phyloP scores from a whole-genome alignment of 1,140 invertebrate species.

The Phenacoccus solenopsis region DNA sequence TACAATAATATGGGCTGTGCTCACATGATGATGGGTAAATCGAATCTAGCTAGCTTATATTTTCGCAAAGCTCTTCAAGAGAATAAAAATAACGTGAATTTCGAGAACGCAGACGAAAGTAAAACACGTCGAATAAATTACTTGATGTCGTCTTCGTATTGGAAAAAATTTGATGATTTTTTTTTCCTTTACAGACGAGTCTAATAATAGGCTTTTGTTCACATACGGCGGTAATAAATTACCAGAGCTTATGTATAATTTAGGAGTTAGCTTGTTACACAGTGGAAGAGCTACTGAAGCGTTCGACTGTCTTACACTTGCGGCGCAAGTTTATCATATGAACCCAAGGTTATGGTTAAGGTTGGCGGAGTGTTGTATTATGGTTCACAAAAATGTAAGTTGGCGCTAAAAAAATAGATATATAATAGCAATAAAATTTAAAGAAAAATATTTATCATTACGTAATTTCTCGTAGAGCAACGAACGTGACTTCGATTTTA shows the following conservation, averaged over 20 bases:
- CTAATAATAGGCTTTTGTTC: background rate
- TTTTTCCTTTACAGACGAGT: background rate
- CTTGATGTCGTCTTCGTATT: background rate
- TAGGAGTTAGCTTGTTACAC: constrained; percentile 74
- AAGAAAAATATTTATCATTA: constrained; percentile 21
- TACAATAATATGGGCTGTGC: constrained; percentile 85
- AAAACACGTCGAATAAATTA: background rate
- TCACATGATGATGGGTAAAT: constrained; percentile 74
- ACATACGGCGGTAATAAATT: constrained; percentile 46
- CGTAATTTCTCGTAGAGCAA: constrained; percentile 42
- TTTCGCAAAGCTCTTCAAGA: constrained; percentile 71
- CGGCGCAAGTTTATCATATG: constrained; percentile 68
- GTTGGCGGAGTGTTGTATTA: constrained; percentile 83
- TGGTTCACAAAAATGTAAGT: constrained; percentile 50
- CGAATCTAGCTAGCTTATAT: constrained; percentile 71
- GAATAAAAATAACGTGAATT: constrained; percentile 42
- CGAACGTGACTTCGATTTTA: constrained; percentile 49
- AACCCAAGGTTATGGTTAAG: constrained; percentile 85
- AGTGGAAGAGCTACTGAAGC: constrained; percentile 65
- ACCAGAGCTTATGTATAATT: constrained; percentile 78
- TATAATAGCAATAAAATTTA: no score
- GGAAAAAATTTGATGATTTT: background rate
- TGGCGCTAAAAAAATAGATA: no score
- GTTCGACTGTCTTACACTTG: constrained; percentile 84
- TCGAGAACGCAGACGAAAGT: background rate